These are phyloP conservation scores for Hydrotaea cyrtoneurina DNA, from an alignment of 2,888 invertebrate genomes.

Conservation along the genomic window DNA sequence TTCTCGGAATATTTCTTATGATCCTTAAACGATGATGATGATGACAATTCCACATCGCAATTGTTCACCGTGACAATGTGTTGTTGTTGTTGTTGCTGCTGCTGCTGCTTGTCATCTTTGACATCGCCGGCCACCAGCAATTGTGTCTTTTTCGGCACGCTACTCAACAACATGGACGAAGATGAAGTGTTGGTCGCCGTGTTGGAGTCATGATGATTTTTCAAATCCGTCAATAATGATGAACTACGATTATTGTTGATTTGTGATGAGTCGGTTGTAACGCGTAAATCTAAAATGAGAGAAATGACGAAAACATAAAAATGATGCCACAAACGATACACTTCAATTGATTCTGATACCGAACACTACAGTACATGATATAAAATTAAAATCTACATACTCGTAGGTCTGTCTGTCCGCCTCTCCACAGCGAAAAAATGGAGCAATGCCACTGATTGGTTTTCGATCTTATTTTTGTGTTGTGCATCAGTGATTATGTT, in stretches of 20 bases:
- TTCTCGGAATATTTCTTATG: constrained; percentile 74
- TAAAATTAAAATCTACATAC: background rate
- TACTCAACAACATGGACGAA: constrained; percentile 39
- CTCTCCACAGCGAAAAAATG: constrained; percentile 29
- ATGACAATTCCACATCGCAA: constrained; percentile 45
- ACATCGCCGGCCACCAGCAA: constrained; percentile 61
- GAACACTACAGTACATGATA: background rate
- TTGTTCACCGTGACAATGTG: constrained; percentile 47
- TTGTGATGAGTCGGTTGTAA: constrained; percentile 74
- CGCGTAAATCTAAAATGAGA: constrained; percentile 74
- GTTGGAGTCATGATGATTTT: constrained; percentile 27
- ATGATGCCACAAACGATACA: background rate
- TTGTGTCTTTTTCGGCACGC: constrained; percentile 63
- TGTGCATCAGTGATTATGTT: constrained; percentile 46
- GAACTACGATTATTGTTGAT: constrained; percentile 55
- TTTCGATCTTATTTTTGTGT: no score
- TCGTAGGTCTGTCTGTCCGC: background rate
- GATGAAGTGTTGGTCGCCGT: constrained; percentile 64
- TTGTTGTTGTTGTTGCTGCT: background rate
- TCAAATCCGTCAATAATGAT: background rate
- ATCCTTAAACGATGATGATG: constrained; percentile 61
- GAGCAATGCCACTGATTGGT: constrained; percentile 61
- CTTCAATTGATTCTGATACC: background rate
- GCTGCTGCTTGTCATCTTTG: constrained; percentile 56
- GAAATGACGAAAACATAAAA: constrained; percentile 20